Evolutionary conservation across 2,797 vertebrate species (phyloP), one percentile per base, ranked within the genome.

Genomic region (Acrossocheilus wenchowensis): DNA sequence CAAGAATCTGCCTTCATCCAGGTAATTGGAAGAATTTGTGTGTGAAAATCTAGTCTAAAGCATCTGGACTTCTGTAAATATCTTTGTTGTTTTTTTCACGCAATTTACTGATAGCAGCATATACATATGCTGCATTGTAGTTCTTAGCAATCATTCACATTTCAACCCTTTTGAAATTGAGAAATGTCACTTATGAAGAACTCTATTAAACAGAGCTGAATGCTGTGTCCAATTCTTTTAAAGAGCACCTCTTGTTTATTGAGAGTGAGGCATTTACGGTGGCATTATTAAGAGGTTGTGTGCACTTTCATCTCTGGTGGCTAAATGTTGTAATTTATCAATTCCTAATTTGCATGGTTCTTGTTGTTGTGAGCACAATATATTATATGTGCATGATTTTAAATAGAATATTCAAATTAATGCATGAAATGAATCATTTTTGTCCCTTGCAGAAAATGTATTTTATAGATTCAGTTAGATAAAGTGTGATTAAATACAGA

Each of bases 291-390:
- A 26, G 54, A 41, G 43, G 34, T 57, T 26, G 62, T n/a, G 69
- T 74, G 66, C 77, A 36, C 36, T 62, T 85, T 71, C 64, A 48
- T 48, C n/a, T 57, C 83, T 48, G 30, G 23, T 57, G 50, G 60
- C 75, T 81, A 77, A 84, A 87, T 83, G 19, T 60, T 36, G 45
- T 72, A 41, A 88, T 86, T 66, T 73, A 85, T 85, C 79, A 86
- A 30, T 79, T 85, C n/a, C 39, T 68, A 78, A 81, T 84, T 41
- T 71, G 26, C 39, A 43, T 45, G 21, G 7, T 39, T 79, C 36
- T 36, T 69, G 48, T 52, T 52, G 45, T n/a, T 54, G 39, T 5
- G 14, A 17, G 45, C 4, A 39, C 5, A n/a, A 12, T 72, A 21
- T 43, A 69, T 69, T 73, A 45, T 54, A 81, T 62, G 34, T 82